Evolutionary conservation across 2,113 vertebrate species (phyloP).

Genomic region (Collichthys lucidus): DNA sequence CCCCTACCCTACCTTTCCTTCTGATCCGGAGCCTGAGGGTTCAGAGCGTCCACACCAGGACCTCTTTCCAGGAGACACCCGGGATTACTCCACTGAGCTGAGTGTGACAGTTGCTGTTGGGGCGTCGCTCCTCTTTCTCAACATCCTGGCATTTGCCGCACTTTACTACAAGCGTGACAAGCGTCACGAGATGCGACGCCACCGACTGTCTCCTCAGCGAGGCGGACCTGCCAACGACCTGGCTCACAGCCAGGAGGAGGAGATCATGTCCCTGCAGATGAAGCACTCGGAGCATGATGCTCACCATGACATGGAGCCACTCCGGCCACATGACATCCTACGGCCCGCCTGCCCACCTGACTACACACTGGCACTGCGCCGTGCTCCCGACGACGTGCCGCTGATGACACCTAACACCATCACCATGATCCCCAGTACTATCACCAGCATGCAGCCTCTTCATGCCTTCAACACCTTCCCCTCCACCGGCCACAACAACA

Average conservation of each 20-base stretch:
- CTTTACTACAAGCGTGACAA: slow-evolving; percentile 96
- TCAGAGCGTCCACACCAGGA: slow-evolving; percentile 83
- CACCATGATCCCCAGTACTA: slow-evolving; percentile 93
- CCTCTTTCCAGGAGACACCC: slow-evolving; percentile 88
- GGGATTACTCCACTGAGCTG: slow-evolving; percentile 93
- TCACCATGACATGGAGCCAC: slow-evolving; percentile 88
- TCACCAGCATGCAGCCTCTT: slow-evolving; percentile 89
- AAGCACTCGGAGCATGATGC: slow-evolving; percentile 89
- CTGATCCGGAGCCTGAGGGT: slow-evolving; percentile 82
- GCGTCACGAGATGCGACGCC: slow-evolving; percentile 89
- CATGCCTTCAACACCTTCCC: slow-evolving; percentile 92
- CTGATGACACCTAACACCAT: slow-evolving; percentile 92
- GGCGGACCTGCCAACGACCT: slow-evolving; percentile 88
- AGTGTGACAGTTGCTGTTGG: slow-evolving; percentile 93
- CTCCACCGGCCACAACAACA: slow-evolving; percentile 89
- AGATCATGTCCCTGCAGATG: slow-evolving; percentile 93
- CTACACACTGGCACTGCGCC: slow-evolving; percentile 92
- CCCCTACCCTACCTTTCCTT: slow-evolving; percentile 85
- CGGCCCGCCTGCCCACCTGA: slow-evolving; percentile 92
- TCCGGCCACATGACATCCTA: slow-evolving; percentile 90
- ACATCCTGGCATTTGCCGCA: slow-evolving; percentile 93
- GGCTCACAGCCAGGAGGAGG: slow-evolving; percentile 91
- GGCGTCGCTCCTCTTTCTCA: slow-evolving; percentile 93
- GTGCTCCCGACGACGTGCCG: slow-evolving; percentile 92
- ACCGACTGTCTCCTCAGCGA: slow-evolving; percentile 89